Conservation (phyloP, 2,113 vertebrate species). For the Toxotes chatareus region DNA sequence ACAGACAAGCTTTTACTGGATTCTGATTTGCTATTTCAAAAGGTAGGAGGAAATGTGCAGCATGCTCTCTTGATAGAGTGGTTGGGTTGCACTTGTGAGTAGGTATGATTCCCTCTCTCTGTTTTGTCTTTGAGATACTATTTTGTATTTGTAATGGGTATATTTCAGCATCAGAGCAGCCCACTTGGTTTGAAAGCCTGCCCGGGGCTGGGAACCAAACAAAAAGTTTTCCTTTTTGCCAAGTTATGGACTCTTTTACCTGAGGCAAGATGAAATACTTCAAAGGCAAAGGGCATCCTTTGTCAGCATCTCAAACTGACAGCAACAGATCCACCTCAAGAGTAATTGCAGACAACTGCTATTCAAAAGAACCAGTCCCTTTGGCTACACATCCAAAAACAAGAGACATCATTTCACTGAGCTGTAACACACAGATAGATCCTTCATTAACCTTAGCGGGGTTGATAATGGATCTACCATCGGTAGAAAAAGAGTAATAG, state of each 20-base stretch:
- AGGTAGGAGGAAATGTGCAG: slow-evolving; percentile 64
- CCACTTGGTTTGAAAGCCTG: slow-evolving; percentile 63
- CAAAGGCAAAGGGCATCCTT: slow-evolving; percentile 77
- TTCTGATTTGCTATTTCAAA: slow-evolving; percentile 77
- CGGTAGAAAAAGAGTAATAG: background rate
- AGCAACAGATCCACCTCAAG: slow-evolving; percentile 56
- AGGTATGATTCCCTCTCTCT: slow-evolving; percentile 34
- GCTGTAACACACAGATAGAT: slow-evolving; percentile 1
- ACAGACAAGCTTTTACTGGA: slow-evolving; percentile 69
- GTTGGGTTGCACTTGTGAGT: slow-evolving; percentile 48
- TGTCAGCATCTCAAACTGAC: slow-evolving; percentile 74
- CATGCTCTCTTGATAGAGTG: slow-evolving; percentile 50
- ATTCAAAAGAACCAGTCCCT: slow-evolving; percentile 52
- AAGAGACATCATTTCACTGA: slow-evolving; percentile 6
- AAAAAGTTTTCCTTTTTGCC: slow-evolving; percentile 77
- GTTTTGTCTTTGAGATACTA: slow-evolving; percentile 21
- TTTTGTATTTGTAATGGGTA: slow-evolving; percentile 71
- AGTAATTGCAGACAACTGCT: slow-evolving; percentile 63
- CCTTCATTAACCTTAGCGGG: slow-evolving; percentile 23
- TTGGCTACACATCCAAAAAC: slow-evolving; percentile 44
- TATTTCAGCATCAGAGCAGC: slow-evolving; percentile 62
- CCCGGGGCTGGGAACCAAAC: slow-evolving; percentile 72
- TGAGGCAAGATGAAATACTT: slow-evolving; percentile 76
- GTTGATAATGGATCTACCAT: slow-evolving; percentile 10
- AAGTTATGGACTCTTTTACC: slow-evolving; percentile 75